phyloP scores from a whole-genome alignment of 2,888 invertebrate species.

The Caenorhabditis sp. region DNA sequence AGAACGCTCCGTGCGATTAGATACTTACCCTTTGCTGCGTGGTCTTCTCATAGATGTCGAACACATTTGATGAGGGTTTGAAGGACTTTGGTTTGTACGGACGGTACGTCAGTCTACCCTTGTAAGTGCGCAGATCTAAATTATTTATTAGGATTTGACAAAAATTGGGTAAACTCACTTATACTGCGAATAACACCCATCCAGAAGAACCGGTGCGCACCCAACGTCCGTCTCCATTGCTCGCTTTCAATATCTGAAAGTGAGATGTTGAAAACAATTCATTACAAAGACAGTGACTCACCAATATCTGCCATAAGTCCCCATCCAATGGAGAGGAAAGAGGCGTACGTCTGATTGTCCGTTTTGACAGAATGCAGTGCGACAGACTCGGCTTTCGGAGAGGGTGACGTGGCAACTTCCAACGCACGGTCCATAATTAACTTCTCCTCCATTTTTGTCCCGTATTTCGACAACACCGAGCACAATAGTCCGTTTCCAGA shows the following conservation, averaged over 20 bases:
- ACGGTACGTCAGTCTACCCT: constrained; percentile 89
- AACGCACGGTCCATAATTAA: constrained; percentile 43
- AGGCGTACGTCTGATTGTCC: constrained; percentile 83
- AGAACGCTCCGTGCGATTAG: no score
- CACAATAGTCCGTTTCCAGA: constrained; percentile 91
- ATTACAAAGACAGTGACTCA: no score
- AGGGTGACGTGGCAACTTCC: constrained; percentile 47
- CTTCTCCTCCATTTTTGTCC: constrained; percentile 54
- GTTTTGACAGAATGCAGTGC: constrained; percentile 87
- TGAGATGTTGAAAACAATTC: no score
- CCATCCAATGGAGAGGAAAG: constrained; percentile 96
- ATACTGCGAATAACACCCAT: constrained; percentile 89
- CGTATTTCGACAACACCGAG: constrained; percentile 66
- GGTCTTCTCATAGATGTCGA: constrained; percentile 58
- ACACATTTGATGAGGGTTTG: constrained; percentile 25
- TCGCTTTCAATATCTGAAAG: constrained; percentile 91
- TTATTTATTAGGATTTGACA: neutral
- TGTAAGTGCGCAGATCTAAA: constrained; percentile 87
- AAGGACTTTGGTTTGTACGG: constrained; percentile 81
- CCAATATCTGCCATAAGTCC: constrained; percentile 94
- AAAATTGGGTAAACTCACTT: constrained; percentile 83
- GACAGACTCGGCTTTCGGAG: constrained; percentile 87
- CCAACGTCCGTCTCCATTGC: constrained; percentile 87
- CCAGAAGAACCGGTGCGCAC: constrained; percentile 92
- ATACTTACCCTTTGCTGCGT: constrained; percentile 49